Percentiles rank a stretch among this genome's conserved stretches.
Evolutionary conservation across 2,113 vertebrate genomes (phyloP).

Genomic region (Tetrax tetrax): DNA sequence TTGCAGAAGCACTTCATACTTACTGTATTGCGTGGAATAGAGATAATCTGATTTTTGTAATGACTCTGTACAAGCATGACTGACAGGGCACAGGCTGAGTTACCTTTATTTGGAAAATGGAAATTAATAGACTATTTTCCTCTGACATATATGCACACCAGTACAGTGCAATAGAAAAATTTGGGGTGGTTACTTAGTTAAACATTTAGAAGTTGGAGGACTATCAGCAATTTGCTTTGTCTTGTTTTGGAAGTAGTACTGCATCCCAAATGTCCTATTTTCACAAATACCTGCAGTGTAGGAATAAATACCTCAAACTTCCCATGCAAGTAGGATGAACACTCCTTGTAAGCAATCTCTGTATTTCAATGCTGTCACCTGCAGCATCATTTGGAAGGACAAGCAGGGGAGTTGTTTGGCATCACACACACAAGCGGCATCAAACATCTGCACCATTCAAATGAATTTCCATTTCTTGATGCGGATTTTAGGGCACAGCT

Average conservation of each 20-base stretch:
- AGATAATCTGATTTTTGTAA: background rate
- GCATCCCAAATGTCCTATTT: background rate
- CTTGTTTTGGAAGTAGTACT: background rate
- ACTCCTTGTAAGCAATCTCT: background rate
- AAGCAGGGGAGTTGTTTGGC: background rate
- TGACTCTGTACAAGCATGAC: background rate
- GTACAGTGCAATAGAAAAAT: background rate
- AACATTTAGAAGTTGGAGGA: background rate
- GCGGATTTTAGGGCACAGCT: background rate
- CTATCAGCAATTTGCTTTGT: background rate
- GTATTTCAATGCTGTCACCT: background rate
- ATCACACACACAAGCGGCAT: background rate
- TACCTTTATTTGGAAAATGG: background rate
- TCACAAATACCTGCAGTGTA: background rate
- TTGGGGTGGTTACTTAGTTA: background rate
- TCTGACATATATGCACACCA: background rate
- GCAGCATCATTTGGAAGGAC: background rate
- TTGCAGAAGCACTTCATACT: background rate
- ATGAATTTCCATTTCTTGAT: background rate
- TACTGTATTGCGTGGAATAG: background rate
- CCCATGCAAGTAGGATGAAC: background rate
- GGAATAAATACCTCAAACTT: background rate
- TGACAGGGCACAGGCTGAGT: background rate
- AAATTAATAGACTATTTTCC: background rate
- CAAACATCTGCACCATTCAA: background rate